These are phyloP conservation scores for Hipparchia semele DNA, from an alignment of 2,888 invertebrate species.

Conservation along the genomic window DNA sequence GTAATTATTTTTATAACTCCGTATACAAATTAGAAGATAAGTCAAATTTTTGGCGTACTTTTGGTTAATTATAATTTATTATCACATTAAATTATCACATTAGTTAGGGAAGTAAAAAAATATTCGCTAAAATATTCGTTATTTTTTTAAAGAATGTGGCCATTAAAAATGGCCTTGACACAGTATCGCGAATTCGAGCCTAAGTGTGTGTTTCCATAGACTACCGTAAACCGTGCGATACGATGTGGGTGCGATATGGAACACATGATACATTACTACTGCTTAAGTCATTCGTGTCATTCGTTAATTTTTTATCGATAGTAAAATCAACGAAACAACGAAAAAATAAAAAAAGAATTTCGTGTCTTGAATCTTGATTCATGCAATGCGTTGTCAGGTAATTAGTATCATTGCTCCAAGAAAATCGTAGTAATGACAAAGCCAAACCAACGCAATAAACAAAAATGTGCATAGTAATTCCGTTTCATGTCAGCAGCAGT, in stretches of 20 bases:
- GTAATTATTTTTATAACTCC: no score
- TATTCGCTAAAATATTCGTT: neutral
- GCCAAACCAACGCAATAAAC: no score
- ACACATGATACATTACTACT: neutral
- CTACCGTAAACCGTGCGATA: neutral
- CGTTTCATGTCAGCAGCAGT: no score
- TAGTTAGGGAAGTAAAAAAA: neutral
- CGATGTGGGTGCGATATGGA: neutral
- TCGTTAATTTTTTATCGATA: no score
- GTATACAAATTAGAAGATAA: no score
- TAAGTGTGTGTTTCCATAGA: neutral
- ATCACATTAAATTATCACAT: neutral
- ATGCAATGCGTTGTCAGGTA: no score
- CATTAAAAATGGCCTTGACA: constrained; percentile 17
- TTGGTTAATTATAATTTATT: neutral
- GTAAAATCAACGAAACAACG: neutral
- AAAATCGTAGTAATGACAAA: no score
- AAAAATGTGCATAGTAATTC: no score
- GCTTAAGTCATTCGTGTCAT: neutral
- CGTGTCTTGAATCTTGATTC: no score
- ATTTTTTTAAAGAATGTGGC: neutral
- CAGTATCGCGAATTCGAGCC: constrained; percentile 12
- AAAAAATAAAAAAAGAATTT: no score
- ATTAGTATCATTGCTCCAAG: no score
- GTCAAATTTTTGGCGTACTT: neutral